These are phyloP conservation scores for Drosophila virilis DNA, from an alignment of 1,140 invertebrate species.

Conservation along the genomic window DNA sequence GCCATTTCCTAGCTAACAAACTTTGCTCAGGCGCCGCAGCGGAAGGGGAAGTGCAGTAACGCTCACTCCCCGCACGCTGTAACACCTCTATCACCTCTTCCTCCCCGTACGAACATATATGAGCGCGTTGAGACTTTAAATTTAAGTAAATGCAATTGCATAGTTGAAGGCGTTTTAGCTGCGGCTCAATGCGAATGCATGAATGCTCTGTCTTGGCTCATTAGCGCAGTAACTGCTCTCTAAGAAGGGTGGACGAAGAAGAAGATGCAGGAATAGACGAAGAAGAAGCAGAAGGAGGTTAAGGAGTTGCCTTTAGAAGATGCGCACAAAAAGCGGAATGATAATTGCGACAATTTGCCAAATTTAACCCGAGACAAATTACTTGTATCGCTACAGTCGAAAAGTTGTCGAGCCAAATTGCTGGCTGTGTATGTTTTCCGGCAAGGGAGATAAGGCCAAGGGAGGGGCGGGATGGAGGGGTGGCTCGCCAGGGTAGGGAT, in stretches of 20 bases:
- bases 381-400: constrained; percentile 60
- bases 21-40: constrained; percentile 62
- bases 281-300: constrained; percentile 1
- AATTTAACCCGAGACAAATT: constrained; percentile 63
- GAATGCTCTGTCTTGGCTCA: constrained; percentile 47
- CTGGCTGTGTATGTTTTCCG: constrained; percentile 33
- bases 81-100: neutral
- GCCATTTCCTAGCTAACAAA: constrained; percentile 46
- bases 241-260: neutral
- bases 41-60: constrained; percentile 72
- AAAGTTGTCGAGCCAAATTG: constrained; percentile 73
- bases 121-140: constrained; percentile 45
- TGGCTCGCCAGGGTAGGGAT: too few species aligned
- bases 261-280: neutral
- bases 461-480: neutral
- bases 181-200: constrained; percentile 45
- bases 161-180: constrained; percentile 42
- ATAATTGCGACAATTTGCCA: constrained; percentile 75
- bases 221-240: constrained; percentile 43
- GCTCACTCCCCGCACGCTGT: neutral
- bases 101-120: neutral
- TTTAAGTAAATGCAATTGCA: constrained; percentile 38
- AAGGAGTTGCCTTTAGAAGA: neutral
- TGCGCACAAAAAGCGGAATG: constrained; percentile 55
- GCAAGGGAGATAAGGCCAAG: neutral